Percentiles rank a stretch among this genome's conserved stretches.
Evolutionary conservation across 2,888 invertebrate species (phyloP).

Genomic region (Neoscelio sp.): DNA sequence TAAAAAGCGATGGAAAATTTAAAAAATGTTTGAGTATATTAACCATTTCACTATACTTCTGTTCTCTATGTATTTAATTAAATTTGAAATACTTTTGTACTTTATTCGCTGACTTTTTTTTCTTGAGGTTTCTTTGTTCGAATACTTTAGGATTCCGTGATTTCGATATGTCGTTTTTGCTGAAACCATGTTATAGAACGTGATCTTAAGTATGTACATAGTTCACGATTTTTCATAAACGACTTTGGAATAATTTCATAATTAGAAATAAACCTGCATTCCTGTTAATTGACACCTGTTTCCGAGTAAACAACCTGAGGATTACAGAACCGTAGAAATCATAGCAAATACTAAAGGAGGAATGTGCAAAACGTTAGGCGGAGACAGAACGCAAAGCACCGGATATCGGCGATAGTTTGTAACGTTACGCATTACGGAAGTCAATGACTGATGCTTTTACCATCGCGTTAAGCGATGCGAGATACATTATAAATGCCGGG

Average conservation of each 20-base stretch:
- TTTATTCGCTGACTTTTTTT: no score
- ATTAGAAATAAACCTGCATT: constrained; percentile 37
- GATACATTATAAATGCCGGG: constrained; percentile 29
- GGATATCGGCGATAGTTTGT: constrained; percentile 33
- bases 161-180: no score
- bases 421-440: constrained; percentile 35
- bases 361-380: constrained; percentile 9
- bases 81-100: no score
- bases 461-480: constrained; percentile 8
- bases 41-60: no score
- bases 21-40: no score
- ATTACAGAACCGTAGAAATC: constrained; percentile 37
- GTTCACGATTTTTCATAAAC: background rate
- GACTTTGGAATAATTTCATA: constrained; percentile 36
- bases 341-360: constrained; percentile 32
- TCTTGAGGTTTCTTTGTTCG: no score
- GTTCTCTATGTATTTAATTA: no score
- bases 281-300: constrained; percentile 31
- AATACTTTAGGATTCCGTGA: no score
- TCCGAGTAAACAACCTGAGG: constrained; percentile 35
- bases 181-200: background rate
- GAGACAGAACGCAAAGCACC: constrained; percentile 1
- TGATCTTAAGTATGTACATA: no score
- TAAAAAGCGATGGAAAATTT: no score
- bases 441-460: constrained; percentile 33